Conservation (phyloP, 2,797 vertebrate species). For the Diceros bicornis region DNA sequence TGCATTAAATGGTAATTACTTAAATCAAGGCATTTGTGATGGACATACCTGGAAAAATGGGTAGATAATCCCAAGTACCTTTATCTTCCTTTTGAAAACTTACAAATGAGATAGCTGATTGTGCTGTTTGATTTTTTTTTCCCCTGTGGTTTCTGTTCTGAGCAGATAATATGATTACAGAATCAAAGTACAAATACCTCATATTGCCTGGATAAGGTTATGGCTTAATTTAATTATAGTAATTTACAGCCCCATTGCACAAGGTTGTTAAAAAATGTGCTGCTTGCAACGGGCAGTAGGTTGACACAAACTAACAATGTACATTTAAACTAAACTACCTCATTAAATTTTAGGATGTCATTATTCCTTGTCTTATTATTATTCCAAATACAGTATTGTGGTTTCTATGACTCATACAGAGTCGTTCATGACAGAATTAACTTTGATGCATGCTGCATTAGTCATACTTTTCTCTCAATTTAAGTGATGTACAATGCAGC, state of each 20-base stretch:
- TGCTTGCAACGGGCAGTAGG: constrained; percentile 76
- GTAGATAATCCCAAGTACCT: neutral
- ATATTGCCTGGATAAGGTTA: constrained; percentile 82
- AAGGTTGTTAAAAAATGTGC: constrained; percentile 81
- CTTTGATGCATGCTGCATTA: constrained; percentile 84
- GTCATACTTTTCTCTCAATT: constrained; percentile 82
- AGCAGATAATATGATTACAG: constrained; percentile 76
- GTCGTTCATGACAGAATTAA: constrained; percentile 82
- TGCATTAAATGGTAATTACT: neutral
- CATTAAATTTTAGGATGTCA: constrained; percentile 87
- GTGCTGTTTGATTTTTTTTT: constrained; percentile 19
- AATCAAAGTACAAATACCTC: constrained; percentile 81
- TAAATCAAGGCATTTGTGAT: neutral
- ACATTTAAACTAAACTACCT: constrained; percentile 87
- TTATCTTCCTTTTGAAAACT: constrained; percentile 41
- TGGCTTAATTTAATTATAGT: constrained; percentile 85
- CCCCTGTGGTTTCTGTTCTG: constrained; percentile 62
- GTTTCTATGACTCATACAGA: constrained; percentile 83
- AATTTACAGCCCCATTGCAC: constrained; percentile 86
- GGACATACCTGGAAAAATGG: constrained; percentile 52
- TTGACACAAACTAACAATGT: constrained; percentile 84
- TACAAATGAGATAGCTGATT: neutral
- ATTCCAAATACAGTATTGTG: constrained; percentile 84
- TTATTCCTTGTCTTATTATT: constrained; percentile 87
- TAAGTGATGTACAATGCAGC: constrained; percentile 75